Percentiles rank a stretch among this genome's conserved stretches.
These are phyloP conservation scores for Pocillopora meandrina DNA, from an alignment of 92 coral and sea anemone genomes.

Conservation along the genomic window DNA sequence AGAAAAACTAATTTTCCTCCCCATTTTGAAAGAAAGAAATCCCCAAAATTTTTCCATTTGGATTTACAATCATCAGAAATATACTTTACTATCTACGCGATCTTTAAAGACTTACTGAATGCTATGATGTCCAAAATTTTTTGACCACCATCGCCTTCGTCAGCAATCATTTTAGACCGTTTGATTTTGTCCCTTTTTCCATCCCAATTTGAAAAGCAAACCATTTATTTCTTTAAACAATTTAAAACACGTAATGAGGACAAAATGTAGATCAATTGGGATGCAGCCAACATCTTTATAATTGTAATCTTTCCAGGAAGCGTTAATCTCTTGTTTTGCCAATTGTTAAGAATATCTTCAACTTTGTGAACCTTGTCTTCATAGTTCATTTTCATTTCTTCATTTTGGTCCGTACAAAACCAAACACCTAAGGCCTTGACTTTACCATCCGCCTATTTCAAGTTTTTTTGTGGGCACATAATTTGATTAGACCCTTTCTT, in stretches of 20 bases:
- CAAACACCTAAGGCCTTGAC: constrained; percentile 12
- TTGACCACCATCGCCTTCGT: no score
- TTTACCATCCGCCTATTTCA: neutral
- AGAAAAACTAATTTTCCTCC: constrained; percentile 25
- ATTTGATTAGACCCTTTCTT: neutral
- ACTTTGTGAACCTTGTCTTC: neutral
- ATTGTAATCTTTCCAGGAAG: constrained; percentile 17
- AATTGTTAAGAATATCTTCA: neutral
- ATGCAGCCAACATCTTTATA: constrained; percentile 17
- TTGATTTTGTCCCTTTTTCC: no score
- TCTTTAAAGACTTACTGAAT: neutral
- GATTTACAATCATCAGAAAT: constrained; percentile 9
- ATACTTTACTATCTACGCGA: neutral
- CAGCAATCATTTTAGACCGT: no score
- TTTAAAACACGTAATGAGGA: neutral
- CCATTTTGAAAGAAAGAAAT: constrained; percentile 10
- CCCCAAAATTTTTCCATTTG: constrained; percentile 9
- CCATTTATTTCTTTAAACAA: neutral
- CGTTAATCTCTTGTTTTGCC: constrained; percentile 9
- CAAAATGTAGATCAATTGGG: constrained; percentile 8
- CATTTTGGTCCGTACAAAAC: constrained; percentile 5
- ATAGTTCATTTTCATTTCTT: neutral
- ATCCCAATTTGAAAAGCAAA: no score
- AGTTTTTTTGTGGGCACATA: constrained; percentile 6
- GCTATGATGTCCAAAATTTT: no score